Evolutionary conservation across 2,888 invertebrate genomes (phyloP), one percentile per base, ranked within the genome.

Genomic region (Lissonota sp.): DNA sequence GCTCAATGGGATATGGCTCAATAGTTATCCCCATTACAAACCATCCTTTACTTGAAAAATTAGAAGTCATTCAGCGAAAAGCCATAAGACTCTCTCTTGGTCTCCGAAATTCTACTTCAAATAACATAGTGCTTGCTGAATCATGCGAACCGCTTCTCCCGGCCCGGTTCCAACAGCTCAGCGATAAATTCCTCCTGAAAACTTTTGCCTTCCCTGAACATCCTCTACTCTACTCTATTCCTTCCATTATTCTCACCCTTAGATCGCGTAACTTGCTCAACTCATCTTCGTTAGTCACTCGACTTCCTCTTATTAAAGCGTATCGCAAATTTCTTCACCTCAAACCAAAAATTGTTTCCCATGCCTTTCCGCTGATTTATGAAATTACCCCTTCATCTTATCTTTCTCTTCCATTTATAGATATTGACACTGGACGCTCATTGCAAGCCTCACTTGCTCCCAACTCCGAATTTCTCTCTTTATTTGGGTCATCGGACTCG

Each of bases 111-210:
- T 82, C 82, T 5, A 75, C 67, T 12, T 75, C 72, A 0, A 82
- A 60, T 8, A 82, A 82, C 10, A 14, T 82, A 0, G 60, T 82
- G 0, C 46, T 75, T 7, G 78, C 82, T 4, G 82, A 82, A 44
- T 40, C 75, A 6, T 16, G 42, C 4, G 67, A 67, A 71, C 66
- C 71, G 0, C 10, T 62, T 5, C 62, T 69, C 0, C 6, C 5
- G 0, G 6, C 6, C 5, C 75, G 62, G 0, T 16, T 76, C 6
- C 75, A 69, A 39, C 39, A 14, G 1, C 44, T 69, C 1, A 6
- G 53, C 5, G 37, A 76, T 1, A 69, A 69, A 44, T 76, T 42
- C 4, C 6, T 76, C 4, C 14, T 75, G 4, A 60, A 69, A 4
- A 44, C 14, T 5, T 26, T 51, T 8, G 8, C 67, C 10, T n/a